Percentiles rank a stretch among this genome's conserved stretches.
phyloP scores from a whole-genome alignment of 64 coral and sea anemone genomes.

The Pachyseris speciosa region DNA sequence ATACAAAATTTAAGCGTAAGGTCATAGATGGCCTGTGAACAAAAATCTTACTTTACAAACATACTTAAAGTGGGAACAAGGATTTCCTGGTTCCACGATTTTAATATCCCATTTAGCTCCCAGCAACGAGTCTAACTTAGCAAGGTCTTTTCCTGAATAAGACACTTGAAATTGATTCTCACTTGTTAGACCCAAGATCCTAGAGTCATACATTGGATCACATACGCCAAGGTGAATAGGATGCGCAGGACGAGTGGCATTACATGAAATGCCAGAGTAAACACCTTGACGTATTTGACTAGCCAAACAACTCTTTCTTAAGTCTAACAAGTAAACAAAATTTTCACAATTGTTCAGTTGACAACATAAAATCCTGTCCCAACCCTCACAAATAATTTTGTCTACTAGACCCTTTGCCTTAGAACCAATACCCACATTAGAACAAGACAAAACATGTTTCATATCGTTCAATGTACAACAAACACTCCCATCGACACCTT shows the following conservation, averaged over 20 bases:
- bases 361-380: constrained; percentile 31
- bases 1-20: no score
- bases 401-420: constrained; percentile 10
- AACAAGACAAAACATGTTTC: background rate
- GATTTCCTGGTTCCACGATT: no score
- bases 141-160: no score
- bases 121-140: no score
- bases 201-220: constrained; percentile 38
- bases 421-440: background rate
- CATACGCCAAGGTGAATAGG: constrained; percentile 46
- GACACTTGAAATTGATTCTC: no score
- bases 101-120: no score
- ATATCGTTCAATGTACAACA: background rate
- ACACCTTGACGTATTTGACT: constrained; percentile 14
- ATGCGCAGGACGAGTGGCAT: constrained; percentile 44
- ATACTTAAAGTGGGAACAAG: no score
- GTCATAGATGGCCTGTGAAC: no score
- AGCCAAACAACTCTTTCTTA: no score
- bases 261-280: background rate
- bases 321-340: constrained; percentile 45
- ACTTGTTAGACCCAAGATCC: no score
- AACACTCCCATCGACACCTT: background rate
- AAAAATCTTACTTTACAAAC: no score
- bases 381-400: no score
- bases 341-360: background rate